Evolutionary conservation across 2,113 vertebrate species (phyloP).

Genomic region (Saguinus midas): DNA sequence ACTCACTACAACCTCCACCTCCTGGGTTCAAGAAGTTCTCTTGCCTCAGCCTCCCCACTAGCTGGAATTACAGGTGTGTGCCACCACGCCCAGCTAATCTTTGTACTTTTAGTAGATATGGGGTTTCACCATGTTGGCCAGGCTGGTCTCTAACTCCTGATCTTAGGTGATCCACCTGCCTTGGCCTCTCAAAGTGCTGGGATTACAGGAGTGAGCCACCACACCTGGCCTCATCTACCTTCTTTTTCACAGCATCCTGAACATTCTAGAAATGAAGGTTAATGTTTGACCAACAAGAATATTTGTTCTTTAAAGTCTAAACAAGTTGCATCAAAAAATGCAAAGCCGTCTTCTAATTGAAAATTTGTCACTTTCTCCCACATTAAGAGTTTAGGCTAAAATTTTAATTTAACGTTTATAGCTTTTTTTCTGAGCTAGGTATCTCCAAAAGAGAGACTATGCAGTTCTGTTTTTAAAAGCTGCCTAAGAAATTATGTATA

Average conservation of each 20-base stretch:
- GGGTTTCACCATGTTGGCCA: no score
- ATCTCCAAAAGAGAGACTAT: background rate
- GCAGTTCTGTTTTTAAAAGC: background rate
- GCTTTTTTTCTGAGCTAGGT: background rate
- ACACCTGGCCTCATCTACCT: no score
- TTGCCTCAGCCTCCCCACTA: no score
- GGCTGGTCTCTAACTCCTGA: no score
- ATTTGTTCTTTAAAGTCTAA: constrained; percentile 6
- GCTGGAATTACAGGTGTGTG: no score
- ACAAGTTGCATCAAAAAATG: constrained; percentile 11
- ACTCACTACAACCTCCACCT: no score
- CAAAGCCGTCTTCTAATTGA: constrained; percentile 49
- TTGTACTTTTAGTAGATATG: no score
- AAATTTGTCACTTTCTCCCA: background rate
- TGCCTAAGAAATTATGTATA: background rate
- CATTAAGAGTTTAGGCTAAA: background rate
- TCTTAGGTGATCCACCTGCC: no score
- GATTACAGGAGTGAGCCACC: no score
- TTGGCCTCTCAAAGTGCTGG: no score
- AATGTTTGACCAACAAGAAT: background rate
- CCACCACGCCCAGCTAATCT: no score
- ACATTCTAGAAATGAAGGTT: background rate
- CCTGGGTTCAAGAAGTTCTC: no score
- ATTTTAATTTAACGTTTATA: background rate
- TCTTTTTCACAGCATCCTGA: background rate